Evolutionary conservation across 2,797 vertebrate species (phyloP).

Genomic region (Ispidina picta): DNA sequence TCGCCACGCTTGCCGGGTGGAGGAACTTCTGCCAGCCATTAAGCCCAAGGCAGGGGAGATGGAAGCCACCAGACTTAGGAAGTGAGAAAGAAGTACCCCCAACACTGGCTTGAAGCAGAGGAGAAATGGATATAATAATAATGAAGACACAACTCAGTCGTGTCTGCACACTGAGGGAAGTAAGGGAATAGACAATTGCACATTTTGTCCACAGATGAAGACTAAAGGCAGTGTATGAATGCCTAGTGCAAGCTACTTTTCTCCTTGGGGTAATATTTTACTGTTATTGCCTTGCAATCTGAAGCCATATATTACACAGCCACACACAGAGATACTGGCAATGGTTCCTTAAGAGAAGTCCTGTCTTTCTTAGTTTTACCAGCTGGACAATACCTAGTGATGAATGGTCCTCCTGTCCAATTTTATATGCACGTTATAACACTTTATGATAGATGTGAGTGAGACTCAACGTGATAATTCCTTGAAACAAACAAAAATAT

Average conservation of each 20-base stretch:
- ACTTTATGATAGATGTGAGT: conserved; percentile 61
- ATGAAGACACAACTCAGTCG: not conserved
- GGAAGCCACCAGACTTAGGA: not conserved
- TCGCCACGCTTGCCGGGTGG: fast-evolving
- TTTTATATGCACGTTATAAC: conserved; percentile 66
- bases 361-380: conserved; percentile 27
- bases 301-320: conserved; percentile 60
- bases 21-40: not conserved
- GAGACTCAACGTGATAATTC: conserved; percentile 39
- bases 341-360: conserved; percentile 46
- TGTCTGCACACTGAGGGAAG: not conserved
- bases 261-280: conserved; percentile 66
- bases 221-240: conserved; percentile 27
- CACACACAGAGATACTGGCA: conserved; percentile 52
- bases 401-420: conserved; percentile 59
- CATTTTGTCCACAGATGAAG: conserved; percentile 3
- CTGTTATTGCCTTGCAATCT: conserved; percentile 59
- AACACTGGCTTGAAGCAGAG: not conserved
- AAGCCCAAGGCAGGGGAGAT: not conserved
- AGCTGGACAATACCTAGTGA: conserved; percentile 67
- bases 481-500: conserved; percentile 54
- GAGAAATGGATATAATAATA: not conserved
- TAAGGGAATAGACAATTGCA: conserved; percentile 3
- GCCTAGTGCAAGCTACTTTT: conserved; percentile 37
- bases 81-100: fast-evolving